A percentile compares a stretch with the other conserved stretches of the same genome.
phyloP scores from a whole-genome alignment of 2,797 vertebrate genomes.

The Australoheros facetus region DNA sequence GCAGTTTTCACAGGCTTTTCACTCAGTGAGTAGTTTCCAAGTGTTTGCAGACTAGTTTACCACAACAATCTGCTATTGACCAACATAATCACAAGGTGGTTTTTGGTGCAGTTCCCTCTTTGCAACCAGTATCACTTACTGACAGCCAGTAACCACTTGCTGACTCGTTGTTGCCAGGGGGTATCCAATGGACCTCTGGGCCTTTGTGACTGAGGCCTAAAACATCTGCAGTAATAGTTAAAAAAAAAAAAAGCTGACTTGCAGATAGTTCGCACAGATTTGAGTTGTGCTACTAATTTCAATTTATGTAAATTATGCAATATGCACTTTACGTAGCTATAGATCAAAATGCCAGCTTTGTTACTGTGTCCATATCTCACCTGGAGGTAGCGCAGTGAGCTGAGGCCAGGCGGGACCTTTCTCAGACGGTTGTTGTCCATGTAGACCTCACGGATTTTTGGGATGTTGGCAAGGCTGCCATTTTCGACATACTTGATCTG shows the following conservation, averaged over 20 bases:
- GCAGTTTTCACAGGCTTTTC: too few species aligned
- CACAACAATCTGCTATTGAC: too few species aligned
- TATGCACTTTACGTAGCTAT: background rate
- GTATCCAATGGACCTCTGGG: background rate
- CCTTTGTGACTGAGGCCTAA: background rate
- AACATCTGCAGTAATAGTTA: background rate
- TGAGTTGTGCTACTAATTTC: background rate
- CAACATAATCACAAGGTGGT: too few species aligned
- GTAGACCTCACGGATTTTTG: constrained; percentile 90
- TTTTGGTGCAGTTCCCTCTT: background rate
- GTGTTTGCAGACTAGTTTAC: too few species aligned
- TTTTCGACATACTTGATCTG: constrained; percentile 95
- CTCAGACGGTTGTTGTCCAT: constrained; percentile 94
- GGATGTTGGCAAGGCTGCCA: constrained; percentile 87
- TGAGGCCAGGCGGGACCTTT: constrained; percentile 89
- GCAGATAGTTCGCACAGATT: background rate
- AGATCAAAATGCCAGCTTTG: background rate
- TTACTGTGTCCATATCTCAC: constrained; percentile 66
- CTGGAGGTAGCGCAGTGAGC: constrained; percentile 90
- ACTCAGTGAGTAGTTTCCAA: too few species aligned
- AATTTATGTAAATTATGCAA: background rate
- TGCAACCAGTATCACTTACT: background rate
- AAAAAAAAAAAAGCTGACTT: background rate
- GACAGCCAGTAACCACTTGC: background rate
- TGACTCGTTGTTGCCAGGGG: background rate